Evolutionary conservation across 2,888 invertebrate species (phyloP).

Genomic region (Adelognathus sp.): DNA sequence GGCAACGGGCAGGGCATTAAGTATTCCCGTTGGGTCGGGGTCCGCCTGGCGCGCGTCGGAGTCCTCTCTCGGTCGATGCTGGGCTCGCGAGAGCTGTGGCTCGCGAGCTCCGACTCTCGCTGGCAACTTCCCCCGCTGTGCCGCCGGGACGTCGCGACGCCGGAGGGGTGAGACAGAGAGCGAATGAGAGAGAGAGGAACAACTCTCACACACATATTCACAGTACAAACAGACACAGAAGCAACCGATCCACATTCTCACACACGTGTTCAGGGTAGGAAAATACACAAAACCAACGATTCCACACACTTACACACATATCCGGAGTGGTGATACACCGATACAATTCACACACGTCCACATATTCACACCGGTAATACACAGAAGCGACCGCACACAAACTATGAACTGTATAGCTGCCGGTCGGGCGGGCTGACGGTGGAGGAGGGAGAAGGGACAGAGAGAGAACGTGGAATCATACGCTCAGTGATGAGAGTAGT

Average conservation of each 20-base stretch:
- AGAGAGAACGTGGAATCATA: constrained; percentile 50
- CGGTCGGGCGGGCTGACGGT: constrained; percentile 40
- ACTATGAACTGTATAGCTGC: constrained; percentile 22
- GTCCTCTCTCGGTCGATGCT: constrained; percentile 77
- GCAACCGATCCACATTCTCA: background rate
- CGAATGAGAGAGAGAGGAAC: background rate
- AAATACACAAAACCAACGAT: constrained; percentile 11
- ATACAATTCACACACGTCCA: too few relatives aligned
- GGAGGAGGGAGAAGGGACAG: constrained; percentile 26
- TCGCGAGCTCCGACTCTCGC: constrained; percentile 57
- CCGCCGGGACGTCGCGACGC: constrained; percentile 47
- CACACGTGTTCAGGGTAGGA: background rate
- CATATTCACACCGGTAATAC: too few relatives aligned
- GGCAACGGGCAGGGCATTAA: constrained; percentile 74
- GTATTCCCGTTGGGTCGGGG: constrained; percentile 79
- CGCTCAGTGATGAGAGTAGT: too few relatives aligned
- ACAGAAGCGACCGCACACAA: too few relatives aligned
- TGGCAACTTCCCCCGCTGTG: constrained; percentile 31
- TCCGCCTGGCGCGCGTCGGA: constrained; percentile 68
- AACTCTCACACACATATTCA: background rate
- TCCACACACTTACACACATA: too few relatives aligned
- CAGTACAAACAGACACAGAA: background rate
- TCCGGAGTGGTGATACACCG: too few relatives aligned
- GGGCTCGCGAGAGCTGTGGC: constrained; percentile 63
- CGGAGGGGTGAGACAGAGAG: constrained; percentile 30